These are phyloP conservation scores for Arion vulgaris DNA, from an alignment of 1,140 invertebrate species.

Conservation along the genomic window DNA sequence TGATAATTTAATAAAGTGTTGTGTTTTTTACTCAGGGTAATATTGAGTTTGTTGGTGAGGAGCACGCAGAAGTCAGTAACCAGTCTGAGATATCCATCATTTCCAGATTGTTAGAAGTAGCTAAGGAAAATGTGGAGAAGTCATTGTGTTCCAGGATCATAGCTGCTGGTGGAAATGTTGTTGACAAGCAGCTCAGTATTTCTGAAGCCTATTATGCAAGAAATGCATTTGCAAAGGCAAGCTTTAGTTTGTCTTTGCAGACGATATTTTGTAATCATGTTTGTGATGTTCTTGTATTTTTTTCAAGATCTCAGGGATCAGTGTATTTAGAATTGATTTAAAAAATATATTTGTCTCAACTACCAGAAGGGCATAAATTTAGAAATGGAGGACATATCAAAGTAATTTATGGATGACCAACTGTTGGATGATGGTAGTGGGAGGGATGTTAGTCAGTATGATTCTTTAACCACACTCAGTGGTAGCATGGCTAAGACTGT, in stretches of 20 bases:
- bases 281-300: background rate
- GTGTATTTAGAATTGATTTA: no score
- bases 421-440: no score
- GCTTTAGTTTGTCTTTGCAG: conserved; percentile 7
- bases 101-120: conserved; percentile 82
- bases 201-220: conserved; percentile 89
- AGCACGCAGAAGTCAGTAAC: conserved; percentile 79
- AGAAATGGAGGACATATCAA: no score
- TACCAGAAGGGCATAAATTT: no score
- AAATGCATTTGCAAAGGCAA: conserved; percentile 93
- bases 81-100: conserved; percentile 77
- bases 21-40: conserved; percentile 81
- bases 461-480: no score
- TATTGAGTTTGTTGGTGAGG: conserved; percentile 81
- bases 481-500: no score
- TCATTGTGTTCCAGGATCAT: conserved; percentile 90
- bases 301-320: no score
- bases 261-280: background rate
- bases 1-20: no score
- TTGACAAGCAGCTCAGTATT: conserved; percentile 90
- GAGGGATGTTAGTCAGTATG: no score
- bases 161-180: conserved; percentile 93
- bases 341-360: no score
- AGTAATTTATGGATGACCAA: no score
- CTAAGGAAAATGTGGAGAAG: conserved; percentile 80